Evolutionary conservation across 2,113 vertebrate genomes (phyloP), one percentile per base, ranked within the genome.

Genomic region (Lipotes vexillifer): DNA sequence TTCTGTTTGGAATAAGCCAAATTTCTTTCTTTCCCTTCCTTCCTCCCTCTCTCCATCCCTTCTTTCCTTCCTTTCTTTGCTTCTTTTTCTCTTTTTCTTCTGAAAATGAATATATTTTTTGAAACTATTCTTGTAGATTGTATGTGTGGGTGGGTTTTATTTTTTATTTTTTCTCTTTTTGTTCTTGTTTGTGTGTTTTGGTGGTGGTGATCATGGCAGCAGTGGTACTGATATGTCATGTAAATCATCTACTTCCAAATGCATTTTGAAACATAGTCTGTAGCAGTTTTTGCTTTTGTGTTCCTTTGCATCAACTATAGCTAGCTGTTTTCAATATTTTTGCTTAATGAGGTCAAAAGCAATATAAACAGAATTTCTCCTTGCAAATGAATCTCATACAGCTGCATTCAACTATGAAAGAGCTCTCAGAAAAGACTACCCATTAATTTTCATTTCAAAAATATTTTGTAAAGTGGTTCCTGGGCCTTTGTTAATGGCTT

Each of bases 381-480:
- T 78, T 88, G 44, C 80, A 89, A 95, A 89, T 87, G 57, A 90
- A 87, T 96, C 44, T 18, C 63, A 95, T 90, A 57, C 68, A 97
- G 59, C 75, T 94, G 69, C 90, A 84, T 75, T 95, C 83, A 75
- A 25, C 69, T 90, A 82, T 90, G 69, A 90, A 93, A 84, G 68
- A 92, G 75, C 72, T 88, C 78, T 80, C 59, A 92, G 75, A 77
- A 92, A 96, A 86, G 38, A 65, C 55, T 94, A 49, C 29, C 18
- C 52, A 96, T 88, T 96, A 86, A 96, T 65, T 97, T 96, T 95
- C 87, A 77, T 88, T 94, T 97, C 33, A 96, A 63, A 92, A 92
- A 57, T 93, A 46, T 75, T 94, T 90, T 23, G 6, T 88, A 71
- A 72, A 71, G 44, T 93, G 17, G n/a, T 69, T 93, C 69, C 75